A percentile compares a stretch with the other conserved stretches of the same genome.
Conservation (phyloP, 2,113 vertebrate species). For the Aptenodytes forsteri region DNA sequence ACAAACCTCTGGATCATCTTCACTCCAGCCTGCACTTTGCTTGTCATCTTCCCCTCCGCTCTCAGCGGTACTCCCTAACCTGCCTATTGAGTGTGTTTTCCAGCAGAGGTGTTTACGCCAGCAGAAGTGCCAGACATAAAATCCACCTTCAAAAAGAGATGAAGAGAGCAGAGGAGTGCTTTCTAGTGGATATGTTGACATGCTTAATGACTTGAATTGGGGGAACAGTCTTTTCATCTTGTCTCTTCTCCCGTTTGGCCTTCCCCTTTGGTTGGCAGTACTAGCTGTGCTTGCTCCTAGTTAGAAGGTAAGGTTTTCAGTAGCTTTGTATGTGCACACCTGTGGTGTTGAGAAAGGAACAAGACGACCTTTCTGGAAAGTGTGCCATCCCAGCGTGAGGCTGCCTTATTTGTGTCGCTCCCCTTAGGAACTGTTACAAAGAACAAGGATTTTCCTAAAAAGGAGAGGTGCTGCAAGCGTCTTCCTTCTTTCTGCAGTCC, state of each 20-base stretch:
- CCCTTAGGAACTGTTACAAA: not conserved
- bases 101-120: not conserved
- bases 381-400: accelerated
- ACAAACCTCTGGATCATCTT: not conserved
- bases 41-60: not conserved
- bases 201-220: not conserved
- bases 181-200: not conserved
- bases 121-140: not conserved
- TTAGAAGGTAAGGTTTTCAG: not conserved
- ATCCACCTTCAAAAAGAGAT: not conserved
- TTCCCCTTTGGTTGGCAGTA: not conserved
- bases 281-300: not conserved
- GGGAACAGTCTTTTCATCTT: not conserved
- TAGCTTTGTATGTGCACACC: not conserved
- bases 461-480: not conserved
- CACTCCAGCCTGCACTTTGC: not conserved
- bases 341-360: not conserved
- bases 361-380: not conserved
- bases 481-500: not conserved
- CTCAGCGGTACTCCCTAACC: not conserved
- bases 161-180: not conserved
- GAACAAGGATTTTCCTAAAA: not conserved
- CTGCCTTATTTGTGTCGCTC: not conserved
- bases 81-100: not conserved
- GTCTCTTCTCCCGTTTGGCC: not conserved